A percentile compares a stretch with the other conserved stretches of the same genome.
These are phyloP conservation scores for Gobius niger DNA, from an alignment of 2,113 vertebrate genomes.

Conservation along the genomic window DNA sequence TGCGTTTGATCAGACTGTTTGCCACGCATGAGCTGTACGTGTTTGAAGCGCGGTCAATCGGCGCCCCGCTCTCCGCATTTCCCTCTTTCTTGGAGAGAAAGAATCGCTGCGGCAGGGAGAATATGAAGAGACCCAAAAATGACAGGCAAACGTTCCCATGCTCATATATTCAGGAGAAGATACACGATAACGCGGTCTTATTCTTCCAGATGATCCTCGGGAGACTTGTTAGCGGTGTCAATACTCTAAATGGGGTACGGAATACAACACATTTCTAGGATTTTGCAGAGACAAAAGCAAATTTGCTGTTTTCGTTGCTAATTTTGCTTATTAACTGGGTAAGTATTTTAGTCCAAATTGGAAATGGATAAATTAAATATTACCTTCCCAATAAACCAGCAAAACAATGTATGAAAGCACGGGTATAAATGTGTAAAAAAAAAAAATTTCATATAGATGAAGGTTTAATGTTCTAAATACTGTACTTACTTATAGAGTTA, in stretches of 20 bases:
- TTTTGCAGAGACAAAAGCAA: conserved; percentile 13
- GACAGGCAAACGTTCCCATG: conserved; percentile 41
- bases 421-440: too few species aligned
- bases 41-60: conserved; percentile 64
- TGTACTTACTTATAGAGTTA: too few species aligned
- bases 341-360: conserved; percentile 2
- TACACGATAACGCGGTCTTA: conserved; percentile 9
- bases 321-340: conserved; percentile 15
- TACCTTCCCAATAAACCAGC: conserved; percentile 10
- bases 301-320: conserved; percentile 9
- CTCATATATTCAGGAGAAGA: conserved; percentile 8
- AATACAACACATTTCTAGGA: conserved; percentile 18
- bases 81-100: conserved; percentile 35
- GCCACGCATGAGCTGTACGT: conserved; percentile 55
- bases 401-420: conserved; percentile 12
- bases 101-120: conserved; percentile 43
- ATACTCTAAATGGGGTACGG: conserved; percentile 32
- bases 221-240: conserved; percentile 31
- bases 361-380: not conserved
- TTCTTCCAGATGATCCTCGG: conserved; percentile 23
- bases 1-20: conserved; percentile 61
- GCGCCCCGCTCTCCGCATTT: conserved; percentile 43
- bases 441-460: too few species aligned
- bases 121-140: conserved; percentile 40
- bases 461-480: too few species aligned